Conservation (phyloP, 2,888 invertebrate species). For the Lasius fuliginosus region DNA sequence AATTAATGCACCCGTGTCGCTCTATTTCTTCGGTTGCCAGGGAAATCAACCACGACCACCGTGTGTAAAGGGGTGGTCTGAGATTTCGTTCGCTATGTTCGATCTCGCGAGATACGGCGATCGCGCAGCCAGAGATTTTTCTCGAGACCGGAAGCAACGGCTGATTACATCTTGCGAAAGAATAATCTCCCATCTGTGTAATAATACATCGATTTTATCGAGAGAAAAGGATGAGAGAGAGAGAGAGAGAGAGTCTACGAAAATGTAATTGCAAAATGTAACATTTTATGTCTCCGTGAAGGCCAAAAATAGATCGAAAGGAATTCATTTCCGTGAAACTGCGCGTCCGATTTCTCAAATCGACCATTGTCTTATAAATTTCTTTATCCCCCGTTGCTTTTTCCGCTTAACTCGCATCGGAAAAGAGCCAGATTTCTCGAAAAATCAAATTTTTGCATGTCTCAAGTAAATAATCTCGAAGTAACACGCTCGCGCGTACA, state of each 20-base stretch:
- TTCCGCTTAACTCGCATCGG: not conserved
- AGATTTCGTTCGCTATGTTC: slow-evolving; percentile 18
- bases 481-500: slow-evolving; percentile 13
- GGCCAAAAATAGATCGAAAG: not conserved
- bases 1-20: slow-evolving; percentile 34
- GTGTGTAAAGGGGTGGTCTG: slow-evolving; percentile 1
- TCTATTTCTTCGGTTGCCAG: slow-evolving; percentile 40
- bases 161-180: not conserved
- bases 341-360: not conserved
- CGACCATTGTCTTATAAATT: not conserved
- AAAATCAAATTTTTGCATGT: not conserved
- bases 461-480: not conserved
- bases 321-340: not conserved
- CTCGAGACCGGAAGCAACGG: not conserved
- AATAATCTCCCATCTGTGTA: not conserved
- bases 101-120: slow-evolving; percentile 17
- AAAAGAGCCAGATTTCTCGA: not conserved
- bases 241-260: not conserved
- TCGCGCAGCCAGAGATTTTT: slow-evolving; percentile 8
- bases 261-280: slow-evolving; percentile 8
- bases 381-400: not conserved
- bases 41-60: slow-evolving; percentile 33
- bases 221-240: not conserved
- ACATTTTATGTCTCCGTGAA: not conserved
- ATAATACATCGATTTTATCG: slow-evolving; percentile 2